Evolutionary conservation across 2,888 invertebrate genomes (phyloP), one percentile per base, ranked within the genome.

Genomic region (Ophioninae sp.): DNA sequence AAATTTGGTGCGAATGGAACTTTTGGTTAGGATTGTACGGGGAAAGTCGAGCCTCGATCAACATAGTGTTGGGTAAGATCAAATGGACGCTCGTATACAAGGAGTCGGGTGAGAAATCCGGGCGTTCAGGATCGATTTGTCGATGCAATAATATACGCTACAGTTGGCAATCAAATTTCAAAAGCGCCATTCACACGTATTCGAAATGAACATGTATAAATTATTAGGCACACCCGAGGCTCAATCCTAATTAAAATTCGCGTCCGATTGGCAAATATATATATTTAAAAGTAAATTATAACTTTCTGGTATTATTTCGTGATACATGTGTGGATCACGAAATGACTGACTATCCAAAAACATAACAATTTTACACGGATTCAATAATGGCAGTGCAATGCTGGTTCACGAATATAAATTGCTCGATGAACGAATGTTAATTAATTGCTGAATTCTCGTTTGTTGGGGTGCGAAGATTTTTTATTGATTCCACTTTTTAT

Each of bases 11-110:
- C 13, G 0, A 17, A 50, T 5, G 50, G 17, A 50, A 50, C 50
- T 50, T 50, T 50, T 50, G 50, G 13, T 17, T 10, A 6, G 13
- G 50, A 17, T 17, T 10, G 50, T 50, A 50, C 50, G 50, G 50
- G 17, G 17, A 10, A 50, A 50, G 50, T 50, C 17, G 50, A 13
- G 50, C 50, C 17, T 50, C 50, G 17, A 50, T 64, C 70, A 74
- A 61, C 61, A 82, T 82, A 67, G 57, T 61, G 81, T 84, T 79
- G 82, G 57, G 68, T 17, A 77, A 56, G 67, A 61, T 70, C 73
- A 61, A 61, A 67, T 50, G 67, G 67, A 50, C 50, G 37, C 61
- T 69, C 62, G 59, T 72, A 50, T n/a, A 61, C 17, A n/a, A 23
- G 17, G 23, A 61, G 57, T 23, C 41, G 17, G 56, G 39, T 64